Base-by-base conservation (phyloP, 2,797 vertebrate genomes). In the Chelon labrosus region DNA sequence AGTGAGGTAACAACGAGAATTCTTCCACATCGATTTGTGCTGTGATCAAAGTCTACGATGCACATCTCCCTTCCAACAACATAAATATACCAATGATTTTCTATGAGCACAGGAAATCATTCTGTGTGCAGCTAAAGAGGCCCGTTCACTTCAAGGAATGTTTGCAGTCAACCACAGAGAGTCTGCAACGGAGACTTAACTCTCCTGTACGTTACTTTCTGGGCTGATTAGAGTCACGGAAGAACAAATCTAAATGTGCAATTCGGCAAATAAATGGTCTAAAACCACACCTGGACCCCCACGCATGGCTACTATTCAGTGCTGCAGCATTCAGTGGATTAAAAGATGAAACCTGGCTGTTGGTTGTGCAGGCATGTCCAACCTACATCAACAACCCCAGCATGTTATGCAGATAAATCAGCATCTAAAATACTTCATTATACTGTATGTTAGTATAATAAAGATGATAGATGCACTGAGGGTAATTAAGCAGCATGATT, bases 101-200 rank as follows among this genome's bases (percentile, higher is more conserved):
- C 35, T 46, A 44, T 44, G 63, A 59, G 52, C 73, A 65, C 17
- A 60, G 31, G 25, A 65, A 61, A 46, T 44, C 3, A 3, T n/a
- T 73, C 65, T 4, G 6, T 39, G 37, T 19, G 47, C 39, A 67
- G 61, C 42, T 57, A 39, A 65, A 51, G 59, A 77, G 22, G 35
- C 65, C n/a, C 2, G 17, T 72, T 79, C 35, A 42, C 58, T 83
- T 77, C 25, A 35, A 87, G 89, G 91, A 92, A 91, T 90, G 91
- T 89, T 78, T 87, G 38, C 70, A 76, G 64, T 49, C 44, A 22
- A 58, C 63, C 58, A 51, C 77, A 69, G 65, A 51, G 60, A 38
- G 55, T 57, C 47, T 52, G 51, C 70, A 22, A 22, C 2, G 22
- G 22, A 22, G 22, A 22, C 22, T 1, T 22, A 22, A 22, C 22